phyloP scores from a whole-genome alignment of 2,888 invertebrate genomes.

The Stenichneumon culpator region DNA sequence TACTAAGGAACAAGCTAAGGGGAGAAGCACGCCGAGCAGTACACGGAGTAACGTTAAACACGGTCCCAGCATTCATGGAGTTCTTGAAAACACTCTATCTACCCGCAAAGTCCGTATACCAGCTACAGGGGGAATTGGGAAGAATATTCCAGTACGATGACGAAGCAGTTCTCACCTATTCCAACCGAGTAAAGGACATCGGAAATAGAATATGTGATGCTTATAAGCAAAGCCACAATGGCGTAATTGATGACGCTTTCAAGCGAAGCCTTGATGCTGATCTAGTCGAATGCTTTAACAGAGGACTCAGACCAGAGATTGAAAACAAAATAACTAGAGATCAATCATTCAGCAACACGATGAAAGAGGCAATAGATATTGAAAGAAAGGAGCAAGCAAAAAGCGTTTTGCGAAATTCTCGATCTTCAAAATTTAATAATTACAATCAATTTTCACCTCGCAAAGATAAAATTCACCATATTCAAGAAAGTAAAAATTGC shows the following conservation, averaged over 20 bases:
- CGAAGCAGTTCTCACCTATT: constrained; percentile 5
- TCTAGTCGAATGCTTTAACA: constrained; percentile 20
- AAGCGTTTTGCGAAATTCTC: constrained; percentile 1
- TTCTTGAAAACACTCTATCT: too few relatives aligned
- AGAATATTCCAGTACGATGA: constrained; percentile 40
- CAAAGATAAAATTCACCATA: constrained; percentile 32
- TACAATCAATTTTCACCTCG: not conserved
- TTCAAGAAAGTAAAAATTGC: not conserved
- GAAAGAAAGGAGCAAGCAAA: constrained; percentile 28
- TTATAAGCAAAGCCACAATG: not conserved
- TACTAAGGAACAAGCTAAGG: too few relatives aligned
- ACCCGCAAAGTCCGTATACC: too few relatives aligned
- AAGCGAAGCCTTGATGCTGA: constrained; percentile 15
- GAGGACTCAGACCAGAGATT: constrained; percentile 30
- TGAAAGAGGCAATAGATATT: constrained; percentile 43
- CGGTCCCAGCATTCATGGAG: too few relatives aligned
- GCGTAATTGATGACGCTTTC: not conserved
- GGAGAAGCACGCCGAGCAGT: too few relatives aligned
- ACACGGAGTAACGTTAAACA: too few relatives aligned
- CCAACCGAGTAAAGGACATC: constrained; percentile 34
- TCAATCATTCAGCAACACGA: constrained; percentile 16
- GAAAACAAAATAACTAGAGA: constrained; percentile 10
- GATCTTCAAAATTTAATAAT: not conserved
- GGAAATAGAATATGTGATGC: constrained; percentile 19
- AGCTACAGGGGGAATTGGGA: not conserved